These are phyloP conservation scores for Ptychochromis oligacanthus DNA, from an alignment of 2,113 vertebrate species.

Conservation along the genomic window DNA sequence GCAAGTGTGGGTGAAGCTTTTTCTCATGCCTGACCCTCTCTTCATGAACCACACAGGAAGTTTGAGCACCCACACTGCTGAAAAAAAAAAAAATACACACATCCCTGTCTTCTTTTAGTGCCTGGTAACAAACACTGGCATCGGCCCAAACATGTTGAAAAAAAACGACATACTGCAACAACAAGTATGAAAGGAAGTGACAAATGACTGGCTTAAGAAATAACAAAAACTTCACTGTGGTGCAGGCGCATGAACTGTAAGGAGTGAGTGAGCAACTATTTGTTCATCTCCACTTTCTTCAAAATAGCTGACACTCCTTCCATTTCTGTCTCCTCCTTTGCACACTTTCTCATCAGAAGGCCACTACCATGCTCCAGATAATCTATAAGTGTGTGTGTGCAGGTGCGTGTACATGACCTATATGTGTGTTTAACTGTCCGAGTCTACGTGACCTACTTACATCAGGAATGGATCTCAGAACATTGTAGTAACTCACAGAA, in stretches of 20 bases:
- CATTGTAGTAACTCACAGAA: neutral
- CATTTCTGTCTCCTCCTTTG: constrained; percentile 4
- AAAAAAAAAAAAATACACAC: neutral
- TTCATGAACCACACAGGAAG: constrained; percentile 34
- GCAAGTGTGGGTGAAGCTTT: constrained; percentile 20
- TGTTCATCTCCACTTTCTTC: constrained; percentile 19
- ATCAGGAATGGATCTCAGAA: constrained; percentile 17
- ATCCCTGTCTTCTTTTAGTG: constrained; percentile 1
- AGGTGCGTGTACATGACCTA: neutral
- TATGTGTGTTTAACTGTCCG: neutral
- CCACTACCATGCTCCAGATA: constrained; percentile 28
- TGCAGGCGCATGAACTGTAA: constrained; percentile 24
- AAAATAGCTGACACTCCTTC: constrained; percentile 12
- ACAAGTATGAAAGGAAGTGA: constrained; percentile 41
- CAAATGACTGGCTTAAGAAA: constrained; percentile 41
- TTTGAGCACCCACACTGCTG: neutral
- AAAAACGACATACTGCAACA: constrained; percentile 35
- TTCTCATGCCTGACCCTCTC: constrained; percentile 22
- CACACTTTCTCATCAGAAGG: constrained; percentile 13
- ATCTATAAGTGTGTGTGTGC: constrained; percentile 9
- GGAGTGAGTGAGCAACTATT: neutral
- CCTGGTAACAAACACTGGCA: constrained; percentile 43
- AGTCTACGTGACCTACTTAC: constrained; percentile 50
- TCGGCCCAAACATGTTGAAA: constrained; percentile 37
- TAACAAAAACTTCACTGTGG: constrained; percentile 32